Evolutionary conservation across 2,888 invertebrate species (phyloP).

Genomic region (Dryadula phaetusa): DNA sequence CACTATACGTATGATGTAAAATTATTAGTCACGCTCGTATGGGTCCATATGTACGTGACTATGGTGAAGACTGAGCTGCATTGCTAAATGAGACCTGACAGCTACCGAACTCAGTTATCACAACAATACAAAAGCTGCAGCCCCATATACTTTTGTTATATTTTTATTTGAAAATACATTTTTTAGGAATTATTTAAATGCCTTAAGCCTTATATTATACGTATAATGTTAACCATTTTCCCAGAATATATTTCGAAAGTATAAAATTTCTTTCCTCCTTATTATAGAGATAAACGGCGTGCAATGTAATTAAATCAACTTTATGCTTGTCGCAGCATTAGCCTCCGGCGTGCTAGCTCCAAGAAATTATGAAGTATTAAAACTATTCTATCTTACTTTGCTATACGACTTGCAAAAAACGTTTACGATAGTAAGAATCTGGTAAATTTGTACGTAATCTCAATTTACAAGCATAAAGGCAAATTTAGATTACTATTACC

Average conservation of each 20-base stretch:
- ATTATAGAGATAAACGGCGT: not conserved
- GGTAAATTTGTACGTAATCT: not conserved
- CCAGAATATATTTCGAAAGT: not conserved
- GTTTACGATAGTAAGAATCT: not conserved
- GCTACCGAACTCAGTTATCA: conserved; percentile 2
- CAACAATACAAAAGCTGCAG: not conserved
- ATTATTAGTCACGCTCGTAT: conserved; percentile 21
- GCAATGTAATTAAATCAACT: not conserved
- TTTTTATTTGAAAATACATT: too few relatives aligned
- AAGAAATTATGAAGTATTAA: not conserved
- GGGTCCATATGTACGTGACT: conserved; percentile 19
- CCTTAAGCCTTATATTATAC: too few relatives aligned
- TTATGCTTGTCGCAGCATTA: not conserved
- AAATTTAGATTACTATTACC: not conserved
- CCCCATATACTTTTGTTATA: not conserved
- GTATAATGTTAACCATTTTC: not conserved
- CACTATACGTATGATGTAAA: conserved; percentile 1
- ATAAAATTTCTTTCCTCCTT: not conserved
- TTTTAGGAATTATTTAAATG: too few relatives aligned
- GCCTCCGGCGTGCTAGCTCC: not conserved
- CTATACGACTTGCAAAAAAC: not conserved
- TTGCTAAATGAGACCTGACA: not conserved
- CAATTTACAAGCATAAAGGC: not conserved
- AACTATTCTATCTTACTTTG: not conserved
- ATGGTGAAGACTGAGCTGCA: not conserved